Conservation (phyloP, 2,888 invertebrate species). For the Sphaerolaimus hirsutus region DNA sequence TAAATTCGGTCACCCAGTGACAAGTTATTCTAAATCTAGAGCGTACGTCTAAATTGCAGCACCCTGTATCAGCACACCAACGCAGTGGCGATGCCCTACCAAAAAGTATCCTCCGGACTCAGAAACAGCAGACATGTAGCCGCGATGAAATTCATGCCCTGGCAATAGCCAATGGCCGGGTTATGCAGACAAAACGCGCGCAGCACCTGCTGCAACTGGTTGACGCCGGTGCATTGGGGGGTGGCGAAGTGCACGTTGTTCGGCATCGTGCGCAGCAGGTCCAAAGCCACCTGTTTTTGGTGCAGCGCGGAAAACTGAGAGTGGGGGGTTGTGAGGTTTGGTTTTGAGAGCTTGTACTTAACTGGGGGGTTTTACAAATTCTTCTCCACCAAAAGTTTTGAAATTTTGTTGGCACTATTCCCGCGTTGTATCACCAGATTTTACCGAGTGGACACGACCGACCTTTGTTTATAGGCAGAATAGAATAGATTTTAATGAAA, state of each 20-base stretch:
- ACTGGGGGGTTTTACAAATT: too few species aligned
- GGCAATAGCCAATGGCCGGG: conserved; percentile 33
- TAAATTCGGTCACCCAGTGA: too few species aligned
- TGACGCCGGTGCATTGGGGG: conserved; percentile 31
- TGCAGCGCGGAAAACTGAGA: conserved; percentile 29
- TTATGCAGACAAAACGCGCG: conserved; percentile 34
- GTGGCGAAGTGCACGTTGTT: conserved; percentile 32
- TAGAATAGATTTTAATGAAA: too few species aligned
- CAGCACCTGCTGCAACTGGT: conserved; percentile 32
- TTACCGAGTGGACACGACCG: too few species aligned
- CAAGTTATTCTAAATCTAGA: too few species aligned
- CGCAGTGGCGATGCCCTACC: conserved; percentile 26
- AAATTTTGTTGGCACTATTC: too few species aligned
- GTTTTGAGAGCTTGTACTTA: too few species aligned
- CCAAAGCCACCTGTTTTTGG: conserved; percentile 33
- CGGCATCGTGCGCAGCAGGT: conserved; percentile 35
- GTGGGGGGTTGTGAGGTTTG: too few species aligned
- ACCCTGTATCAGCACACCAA: neutral
- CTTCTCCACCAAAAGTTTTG: too few species aligned
- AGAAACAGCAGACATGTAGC: conserved; percentile 33
- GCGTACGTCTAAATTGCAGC: too few species aligned
- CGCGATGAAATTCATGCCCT: conserved; percentile 36
- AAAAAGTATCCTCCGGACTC: conserved; percentile 34
- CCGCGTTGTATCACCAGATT: too few species aligned
- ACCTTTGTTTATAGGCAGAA: too few species aligned